Conservation (phyloP, 2,113 vertebrate genomes). For the Lonchura striata region DNA sequence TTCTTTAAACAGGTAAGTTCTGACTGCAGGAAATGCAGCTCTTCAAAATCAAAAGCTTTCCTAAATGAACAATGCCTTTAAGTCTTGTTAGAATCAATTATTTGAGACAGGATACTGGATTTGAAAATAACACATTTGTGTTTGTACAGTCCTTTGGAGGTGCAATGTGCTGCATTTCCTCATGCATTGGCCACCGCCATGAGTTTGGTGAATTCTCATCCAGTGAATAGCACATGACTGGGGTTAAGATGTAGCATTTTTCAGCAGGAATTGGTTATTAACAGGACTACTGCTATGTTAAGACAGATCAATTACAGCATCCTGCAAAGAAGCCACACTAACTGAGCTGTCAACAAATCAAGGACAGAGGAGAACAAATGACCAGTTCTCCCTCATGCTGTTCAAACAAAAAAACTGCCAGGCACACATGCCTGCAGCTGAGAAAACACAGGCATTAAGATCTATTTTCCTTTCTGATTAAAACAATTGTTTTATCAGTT, state of each 20-base stretch:
- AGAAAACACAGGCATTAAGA: conserved; percentile 12
- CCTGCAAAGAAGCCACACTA: not conserved
- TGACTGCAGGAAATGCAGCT: not conserved
- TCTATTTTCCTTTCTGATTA: conserved; percentile 39
- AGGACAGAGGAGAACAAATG: not conserved
- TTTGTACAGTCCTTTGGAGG: not conserved
- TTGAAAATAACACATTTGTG: not conserved
- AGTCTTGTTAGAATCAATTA: not conserved
- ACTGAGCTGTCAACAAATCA: not conserved
- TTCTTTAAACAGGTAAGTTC: not conserved
- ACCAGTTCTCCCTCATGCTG: not conserved
- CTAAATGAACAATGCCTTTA: not conserved
- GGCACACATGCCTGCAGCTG: not conserved
- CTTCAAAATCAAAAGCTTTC: not conserved
- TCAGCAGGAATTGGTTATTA: not conserved
- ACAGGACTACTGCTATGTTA: not conserved
- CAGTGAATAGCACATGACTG: not conserved
- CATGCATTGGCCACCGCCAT: rapidly evolving
- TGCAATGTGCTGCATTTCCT: not conserved
- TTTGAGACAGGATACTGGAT: not conserved
- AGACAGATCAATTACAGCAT: not conserved
- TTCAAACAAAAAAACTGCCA: conserved; percentile 8
- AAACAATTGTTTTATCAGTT: not conserved
- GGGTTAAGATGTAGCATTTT: not conserved
- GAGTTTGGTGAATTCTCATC: not conserved